A percentile compares a stretch with the other conserved stretches of the same genome.
phyloP scores from a whole-genome alignment of 2,797 vertebrate species.

The Rhadinocentrus ornatus region DNA sequence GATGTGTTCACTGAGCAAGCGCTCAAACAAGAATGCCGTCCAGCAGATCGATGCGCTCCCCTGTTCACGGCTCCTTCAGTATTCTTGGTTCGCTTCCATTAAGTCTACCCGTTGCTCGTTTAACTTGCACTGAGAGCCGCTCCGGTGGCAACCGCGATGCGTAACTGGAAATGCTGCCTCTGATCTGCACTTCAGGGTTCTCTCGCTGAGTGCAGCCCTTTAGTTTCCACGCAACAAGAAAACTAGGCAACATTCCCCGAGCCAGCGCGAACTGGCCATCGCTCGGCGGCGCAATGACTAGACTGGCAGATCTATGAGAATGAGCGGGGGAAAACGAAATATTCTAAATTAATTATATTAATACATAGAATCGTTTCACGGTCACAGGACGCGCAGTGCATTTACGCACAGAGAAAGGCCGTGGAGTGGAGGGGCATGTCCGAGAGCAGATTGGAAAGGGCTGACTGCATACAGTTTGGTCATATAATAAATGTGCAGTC shows the following conservation, averaged over 20 bases:
- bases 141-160: conserved; percentile 29
- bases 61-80: not conserved
- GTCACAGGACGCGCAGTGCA: conserved; percentile 19
- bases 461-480: not conserved
- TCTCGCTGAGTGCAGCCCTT: conserved; percentile 44
- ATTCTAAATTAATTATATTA: not conserved
- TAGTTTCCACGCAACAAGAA: conserved; percentile 83
- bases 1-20: conserved; percentile 27
- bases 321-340: not conserved
- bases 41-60: conserved; percentile 17
- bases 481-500: conserved; percentile 1
- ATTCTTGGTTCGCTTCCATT: conserved; percentile 35
- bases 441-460: not conserved
- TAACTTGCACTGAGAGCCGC: conserved; percentile 54
- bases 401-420: conserved; percentile 48
- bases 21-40: conserved; percentile 3
- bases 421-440: not conserved
- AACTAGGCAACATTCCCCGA: conserved; percentile 57
- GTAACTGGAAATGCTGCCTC: conserved; percentile 52
- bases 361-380: conserved; percentile 24
- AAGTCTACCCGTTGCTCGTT: conserved; percentile 33
- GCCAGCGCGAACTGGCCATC: conserved; percentile 31
- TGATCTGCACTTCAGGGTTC: conserved; percentile 35
- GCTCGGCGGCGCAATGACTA: conserved; percentile 28
- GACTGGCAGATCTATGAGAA: conserved; percentile 13